Conservation (phyloP, 2,797 vertebrate species). For the Fistularia tabacaria region DNA sequence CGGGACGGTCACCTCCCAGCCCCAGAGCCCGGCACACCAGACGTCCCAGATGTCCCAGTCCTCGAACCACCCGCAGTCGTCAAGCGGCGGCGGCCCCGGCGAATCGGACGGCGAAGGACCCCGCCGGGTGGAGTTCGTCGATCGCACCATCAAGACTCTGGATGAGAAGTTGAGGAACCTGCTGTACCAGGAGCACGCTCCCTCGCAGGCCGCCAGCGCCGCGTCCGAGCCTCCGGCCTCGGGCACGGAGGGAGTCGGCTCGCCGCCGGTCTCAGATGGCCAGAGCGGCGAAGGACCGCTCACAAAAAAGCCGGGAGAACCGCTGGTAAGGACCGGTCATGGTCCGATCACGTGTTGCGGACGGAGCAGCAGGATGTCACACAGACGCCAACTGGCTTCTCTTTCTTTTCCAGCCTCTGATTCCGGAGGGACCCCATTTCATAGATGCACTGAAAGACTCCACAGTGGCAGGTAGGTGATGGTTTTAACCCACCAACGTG, state of each 20-base stretch:
- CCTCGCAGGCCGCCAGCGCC: slow-evolving; percentile 55
- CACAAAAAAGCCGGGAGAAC: slow-evolving; percentile 67
- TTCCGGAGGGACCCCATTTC: slow-evolving; percentile 70
- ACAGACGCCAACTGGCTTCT: neutral
- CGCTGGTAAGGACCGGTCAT: slow-evolving; percentile 59
- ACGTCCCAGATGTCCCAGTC: slow-evolving; percentile 57
- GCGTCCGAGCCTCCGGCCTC: slow-evolving; percentile 53
- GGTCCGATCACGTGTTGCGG: neutral
- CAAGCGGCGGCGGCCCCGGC: slow-evolving; percentile 74
- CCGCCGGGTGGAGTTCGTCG: slow-evolving; percentile 87
- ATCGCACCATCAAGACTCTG: slow-evolving; percentile 92
- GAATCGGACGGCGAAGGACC: slow-evolving; percentile 90
- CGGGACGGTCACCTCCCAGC: slow-evolving; percentile 70
- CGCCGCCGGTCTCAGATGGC: slow-evolving; percentile 63
- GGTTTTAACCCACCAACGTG: neutral
- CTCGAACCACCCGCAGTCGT: slow-evolving; percentile 65
- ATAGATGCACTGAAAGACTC: slow-evolving; percentile 54
- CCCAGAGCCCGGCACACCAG: slow-evolving; percentile 77
- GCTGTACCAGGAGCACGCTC: slow-evolving; percentile 82
- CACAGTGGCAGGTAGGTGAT: slow-evolving; percentile 58
- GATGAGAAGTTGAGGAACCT: slow-evolving; percentile 93
- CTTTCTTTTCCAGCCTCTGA: slow-evolving; percentile 69
- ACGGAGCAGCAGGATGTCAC: neutral
- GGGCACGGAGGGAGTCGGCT: slow-evolving; percentile 68
- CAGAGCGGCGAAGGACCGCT: slow-evolving; percentile 67